Base-by-base conservation (phyloP, 1,140 invertebrate genomes). In the Bradynema listronoti region DNA sequence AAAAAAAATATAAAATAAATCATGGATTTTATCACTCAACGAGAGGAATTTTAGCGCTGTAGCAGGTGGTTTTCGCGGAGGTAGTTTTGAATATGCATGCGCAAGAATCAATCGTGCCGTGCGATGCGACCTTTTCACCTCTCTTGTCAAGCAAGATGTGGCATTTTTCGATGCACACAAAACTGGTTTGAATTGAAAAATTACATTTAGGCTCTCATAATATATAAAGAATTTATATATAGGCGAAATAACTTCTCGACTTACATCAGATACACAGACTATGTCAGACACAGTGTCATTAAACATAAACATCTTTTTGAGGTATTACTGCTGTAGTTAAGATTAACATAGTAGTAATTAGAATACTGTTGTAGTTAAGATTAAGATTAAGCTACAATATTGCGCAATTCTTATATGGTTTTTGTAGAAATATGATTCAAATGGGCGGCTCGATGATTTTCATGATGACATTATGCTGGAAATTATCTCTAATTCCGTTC, bases 391-490 rank as follows among this genome's bases (percentile, higher is more conserved):
- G n/a, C n/a, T n/a, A 11, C 11, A 11, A 47, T 16, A 9, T 47
- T 0, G 45, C 1, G 27, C 19, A 1, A 39, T 0, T 1, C 22
- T 32, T 9, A 24, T 9, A 43, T 49, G 67, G 73, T 14, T 75
- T 78, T 42, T 50, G 77, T 9, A 36, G 77, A 11, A 78, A 68
- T 41, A 66, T 50, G 16, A 59, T 78, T 5, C 78, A 74, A 70
- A 62, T 78, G 41, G 56, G 63, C 27, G 77, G 75, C 1, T 63
- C 71, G 19, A 69, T 81, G 11, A 53, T 78, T 6, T 80, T 80
- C 58, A 81, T 81, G 79, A 72, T 79, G 43, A 73, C 66, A 34
- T 56, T 81, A 43, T 80, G 77, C 41, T 81, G 80, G 80, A 60
- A 70, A 46, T 58, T 81, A 14, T 78, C 72, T 78, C 33, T 80